Base-by-base conservation (phyloP, 2,888 invertebrate species). In the Apamea epomidion region DNA sequence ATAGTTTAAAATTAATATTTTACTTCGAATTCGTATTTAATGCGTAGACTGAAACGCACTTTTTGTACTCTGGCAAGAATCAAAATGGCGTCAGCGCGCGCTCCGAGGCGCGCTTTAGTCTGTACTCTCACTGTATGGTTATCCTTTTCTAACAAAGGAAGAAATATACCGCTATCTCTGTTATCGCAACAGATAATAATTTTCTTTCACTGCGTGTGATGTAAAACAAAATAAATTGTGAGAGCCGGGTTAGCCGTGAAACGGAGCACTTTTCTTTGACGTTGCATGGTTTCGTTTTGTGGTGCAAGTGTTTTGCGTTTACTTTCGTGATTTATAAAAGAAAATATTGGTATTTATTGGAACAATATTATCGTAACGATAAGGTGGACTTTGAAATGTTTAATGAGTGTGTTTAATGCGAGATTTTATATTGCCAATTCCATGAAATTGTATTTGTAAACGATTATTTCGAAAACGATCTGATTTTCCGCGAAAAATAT, bases 271-370 rank as follows among this genome's bases (percentile, higher is more conserved):
- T 94, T 94, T 92, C 89, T 91, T 93, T 93, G 92, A 92, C 92
- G 94, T 93, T 93, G 93, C 92, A 93, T 93, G 91, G 90, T 93
- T 93, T 90, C 90, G 93, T 93, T 93, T 92, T 91, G 90, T 92
- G 92, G 87, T 92, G 89, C 90, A 82, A 83, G 90, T 92, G 92
- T 92, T 91, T 93, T 91, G 89, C 90, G 91, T 90, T 91, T 91
- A 91, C 90, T 90, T 91, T 91, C 90, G 92, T 92, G 92, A 81
- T 85, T 88, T 89, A 81, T 86, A 86, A 89, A 87, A 87, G 86
- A 90, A 89, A 90, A 87, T 81, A 85, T 84, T 78, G 67, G 54
- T 81, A 83, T 77, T 72, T 76, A 77, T 14, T 45, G 54, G 18
- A 69, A 83, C 45, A 72, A 78, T 42, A 62, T 73, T 74, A 73